Evolutionary conservation across 2,888 invertebrate species (phyloP), one percentile per base, ranked within the genome.

Genomic region (Anorthoa munda): DNA sequence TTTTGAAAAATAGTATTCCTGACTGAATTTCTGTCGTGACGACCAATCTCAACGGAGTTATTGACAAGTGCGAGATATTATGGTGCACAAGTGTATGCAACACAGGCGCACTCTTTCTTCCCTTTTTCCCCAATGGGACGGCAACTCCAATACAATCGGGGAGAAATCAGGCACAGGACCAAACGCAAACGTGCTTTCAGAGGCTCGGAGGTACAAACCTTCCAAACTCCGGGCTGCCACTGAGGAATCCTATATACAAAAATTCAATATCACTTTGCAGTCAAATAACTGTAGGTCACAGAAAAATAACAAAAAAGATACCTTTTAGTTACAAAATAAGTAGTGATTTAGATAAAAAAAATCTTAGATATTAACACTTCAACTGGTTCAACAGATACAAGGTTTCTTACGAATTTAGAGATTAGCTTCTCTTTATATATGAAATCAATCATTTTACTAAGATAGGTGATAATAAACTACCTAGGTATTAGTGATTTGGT

Each of bases 321-420:
- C 59, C 12, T 74, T 77, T 48, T 17, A 60, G 15, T 75, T 26
- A 51, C 51, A n/a, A 69, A 75, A 77, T 51, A 77, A 77, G 51
- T 48, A 75, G 51, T 69, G 51, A 75, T 75, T 75, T 48, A 60
- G 48, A 75, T 53, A 75, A 75, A 75, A 75, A 75, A 18, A 71
- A 18, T 55, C 50, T 51, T 45, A 63, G 79, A 79, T 79, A 63
- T 21, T 48, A n/a, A 18, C 61, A 66, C 56, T 60, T 48, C 46
- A 56, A 55, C 50, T 64, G n/a, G 50, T 78, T 68, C 59, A 55
- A 61, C n/a, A 65, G 81, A 79, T 65, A 76, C 53, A 67, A 45
- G 59, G 77, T 65, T 79, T 81, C 64, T 23, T 66, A 61, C 13
- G 39, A 75, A 81, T 53, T 81, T 66, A 60, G 55, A 61, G 77